Evolutionary conservation across 2,797 vertebrate genomes (phyloP), one percentile per base, ranked within the genome.

Genomic region (Petrocephalus sullivani): DNA sequence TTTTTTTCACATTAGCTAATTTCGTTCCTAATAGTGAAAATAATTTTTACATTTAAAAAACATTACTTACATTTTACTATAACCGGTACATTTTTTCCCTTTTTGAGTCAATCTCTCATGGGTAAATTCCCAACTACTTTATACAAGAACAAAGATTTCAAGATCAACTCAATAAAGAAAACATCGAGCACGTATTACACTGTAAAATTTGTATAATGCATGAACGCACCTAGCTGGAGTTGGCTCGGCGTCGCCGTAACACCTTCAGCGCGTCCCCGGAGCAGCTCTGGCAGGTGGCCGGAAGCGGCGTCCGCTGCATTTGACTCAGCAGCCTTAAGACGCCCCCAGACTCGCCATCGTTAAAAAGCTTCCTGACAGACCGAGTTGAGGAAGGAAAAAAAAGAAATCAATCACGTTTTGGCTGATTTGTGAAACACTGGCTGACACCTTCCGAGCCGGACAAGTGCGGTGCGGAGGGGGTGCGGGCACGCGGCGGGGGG

Each of bases 361-460:
- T 51, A 78, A 78, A 81, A 58, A 85, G 14, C 84, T 28, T 57
- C 49, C 9, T 33, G 14, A 85, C 46, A 60, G 56, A 33, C 21
- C 6, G 28, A 33, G 53, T 23, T 33, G 1, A 9, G 49, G 46
- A 49, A 75, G 21, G 46, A 84, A 23, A 85, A 28, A 23, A 85
- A 28, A 89, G 49, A 87, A 89, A 78, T 58, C 81, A 89, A 81
- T 89, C 87, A 89, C 89, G 87, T 89, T 89, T 23, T 23, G 49
- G 49, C 46, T 54, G 51, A 84, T 54, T 84, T 51, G n/a, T 54
- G n/a, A 51, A 54, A 84, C 19, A 54, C 19, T 54, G 16, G 23
- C 54, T 61, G 83, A 64, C 4, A 88, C 53, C 87, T 37, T 81
- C 83, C 41, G 46, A 71, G 9, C 57, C 10, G 9, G 33, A 71